phyloP scores from a whole-genome alignment of 1,140 invertebrate species.

The Cyclina sinensis region DNA sequence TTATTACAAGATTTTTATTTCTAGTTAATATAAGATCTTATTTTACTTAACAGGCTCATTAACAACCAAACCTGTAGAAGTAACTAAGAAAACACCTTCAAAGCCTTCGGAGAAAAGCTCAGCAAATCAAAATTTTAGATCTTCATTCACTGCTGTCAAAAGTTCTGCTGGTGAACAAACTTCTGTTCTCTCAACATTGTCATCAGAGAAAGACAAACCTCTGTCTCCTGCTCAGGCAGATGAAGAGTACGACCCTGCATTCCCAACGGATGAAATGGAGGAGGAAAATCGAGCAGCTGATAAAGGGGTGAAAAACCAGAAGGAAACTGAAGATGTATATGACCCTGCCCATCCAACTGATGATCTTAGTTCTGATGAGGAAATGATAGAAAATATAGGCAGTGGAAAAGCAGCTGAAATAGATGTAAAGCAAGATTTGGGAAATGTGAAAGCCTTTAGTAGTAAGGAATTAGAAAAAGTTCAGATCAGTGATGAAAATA shows the following conservation, averaged over 20 bases:
- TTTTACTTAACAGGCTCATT: slow-evolving; percentile 75
- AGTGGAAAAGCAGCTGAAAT: not conserved
- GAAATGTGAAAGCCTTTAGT: not conserved
- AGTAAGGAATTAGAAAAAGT: not conserved
- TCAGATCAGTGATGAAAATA: not conserved
- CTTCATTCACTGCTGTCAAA: slow-evolving; percentile 51
- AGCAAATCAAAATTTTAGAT: slow-evolving; percentile 36
- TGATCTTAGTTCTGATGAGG: slow-evolving; percentile 59
- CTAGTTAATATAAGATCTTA: no score
- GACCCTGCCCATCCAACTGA: slow-evolving; percentile 66
- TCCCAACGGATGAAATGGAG: slow-evolving; percentile 72
- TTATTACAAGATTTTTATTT: no score
- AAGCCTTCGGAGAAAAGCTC: slow-evolving; percentile 13
- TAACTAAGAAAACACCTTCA: not conserved
- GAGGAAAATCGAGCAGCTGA: slow-evolving; percentile 5
- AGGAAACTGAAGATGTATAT: slow-evolving; percentile 44
- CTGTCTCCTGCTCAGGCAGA: not conserved
- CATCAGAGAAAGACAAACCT: not conserved
- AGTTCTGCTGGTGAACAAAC: not conserved
- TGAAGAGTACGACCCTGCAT: slow-evolving; percentile 72
- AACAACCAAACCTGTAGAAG: slow-evolving; percentile 51
- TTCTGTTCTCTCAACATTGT: slow-evolving; percentile 30
- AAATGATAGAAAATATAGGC: slow-evolving; percentile 16
- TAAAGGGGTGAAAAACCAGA: not conserved
- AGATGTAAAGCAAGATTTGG: slow-evolving; percentile 9